These are phyloP conservation scores for Phalacrocorax pelagicus DNA, from an alignment of 2,113 vertebrate species.

Conservation along the genomic window DNA sequence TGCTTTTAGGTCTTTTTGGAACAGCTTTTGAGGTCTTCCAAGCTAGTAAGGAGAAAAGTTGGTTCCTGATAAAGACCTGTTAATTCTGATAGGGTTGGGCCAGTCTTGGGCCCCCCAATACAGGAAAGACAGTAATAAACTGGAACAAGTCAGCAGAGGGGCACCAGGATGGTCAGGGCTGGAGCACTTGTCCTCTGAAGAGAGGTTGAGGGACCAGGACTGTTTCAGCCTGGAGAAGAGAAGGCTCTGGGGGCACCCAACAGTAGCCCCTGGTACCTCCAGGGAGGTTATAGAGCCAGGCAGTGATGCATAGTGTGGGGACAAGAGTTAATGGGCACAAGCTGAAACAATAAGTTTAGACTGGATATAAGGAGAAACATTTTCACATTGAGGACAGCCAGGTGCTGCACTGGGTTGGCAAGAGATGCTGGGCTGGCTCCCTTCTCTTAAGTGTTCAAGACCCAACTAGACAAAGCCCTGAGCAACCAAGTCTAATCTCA, in stretches of 20 bases:
- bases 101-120: neutral
- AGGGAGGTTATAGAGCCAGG: neutral
- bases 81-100: neutral
- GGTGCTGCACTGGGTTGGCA: accelerated
- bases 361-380: neutral
- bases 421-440: neutral
- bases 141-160: neutral
- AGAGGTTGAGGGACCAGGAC: neutral
- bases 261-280: neutral
- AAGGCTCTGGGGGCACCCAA: neutral
- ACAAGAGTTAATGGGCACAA: neutral
- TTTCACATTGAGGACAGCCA: neutral
- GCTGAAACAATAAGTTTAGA: neutral
- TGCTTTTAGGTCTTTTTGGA: neutral
- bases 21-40: neutral
- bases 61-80: neutral
- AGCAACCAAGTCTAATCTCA: neutral
- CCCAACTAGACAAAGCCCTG: neutral
- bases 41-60: neutral
- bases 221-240: neutral
- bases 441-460: neutral
- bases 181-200: neutral
- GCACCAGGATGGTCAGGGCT: neutral
- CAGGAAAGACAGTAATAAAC: neutral
- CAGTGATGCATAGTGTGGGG: neutral